A percentile compares a stretch with the other conserved stretches of the same genome.
Evolutionary conservation across 2,888 invertebrate genomes (phyloP).

Genomic region (Eupithecia abbreviata): DNA sequence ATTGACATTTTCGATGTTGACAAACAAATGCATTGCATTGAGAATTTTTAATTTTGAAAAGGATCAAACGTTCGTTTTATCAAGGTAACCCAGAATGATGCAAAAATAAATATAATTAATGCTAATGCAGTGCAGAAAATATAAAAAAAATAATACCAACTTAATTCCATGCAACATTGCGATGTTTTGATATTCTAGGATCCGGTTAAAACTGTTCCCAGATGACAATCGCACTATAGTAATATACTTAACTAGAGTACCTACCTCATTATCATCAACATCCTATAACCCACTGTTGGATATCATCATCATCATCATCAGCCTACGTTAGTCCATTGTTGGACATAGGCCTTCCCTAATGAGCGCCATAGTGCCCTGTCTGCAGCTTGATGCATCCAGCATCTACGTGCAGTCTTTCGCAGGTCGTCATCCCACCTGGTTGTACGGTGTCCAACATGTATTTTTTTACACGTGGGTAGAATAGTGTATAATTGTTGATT

Average conservation of each 20-base stretch:
- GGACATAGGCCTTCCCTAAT: too few species aligned
- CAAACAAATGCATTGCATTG: background rate
- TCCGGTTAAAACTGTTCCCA: background rate
- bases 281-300: too few species aligned
- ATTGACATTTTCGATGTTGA: background rate
- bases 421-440: too few species aligned
- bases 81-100: background rate
- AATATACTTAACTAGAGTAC: background rate
- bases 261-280: too few species aligned
- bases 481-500: background rate
- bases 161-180: background rate
- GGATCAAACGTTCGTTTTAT: background rate
- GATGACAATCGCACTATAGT: background rate
- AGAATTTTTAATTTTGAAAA: background rate
- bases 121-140: background rate
- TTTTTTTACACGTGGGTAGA: too few species aligned
- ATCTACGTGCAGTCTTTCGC: too few species aligned
- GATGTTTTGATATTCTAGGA: background rate
- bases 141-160: background rate
- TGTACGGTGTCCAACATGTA: too few species aligned
- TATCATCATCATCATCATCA: too few species aligned
- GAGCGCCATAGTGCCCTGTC: too few species aligned
- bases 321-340: too few species aligned
- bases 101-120: background rate
- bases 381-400: too few species aligned